Evolutionary conservation across 1,140 invertebrate genomes (phyloP).

Genomic region (Myzus persicae): DNA sequence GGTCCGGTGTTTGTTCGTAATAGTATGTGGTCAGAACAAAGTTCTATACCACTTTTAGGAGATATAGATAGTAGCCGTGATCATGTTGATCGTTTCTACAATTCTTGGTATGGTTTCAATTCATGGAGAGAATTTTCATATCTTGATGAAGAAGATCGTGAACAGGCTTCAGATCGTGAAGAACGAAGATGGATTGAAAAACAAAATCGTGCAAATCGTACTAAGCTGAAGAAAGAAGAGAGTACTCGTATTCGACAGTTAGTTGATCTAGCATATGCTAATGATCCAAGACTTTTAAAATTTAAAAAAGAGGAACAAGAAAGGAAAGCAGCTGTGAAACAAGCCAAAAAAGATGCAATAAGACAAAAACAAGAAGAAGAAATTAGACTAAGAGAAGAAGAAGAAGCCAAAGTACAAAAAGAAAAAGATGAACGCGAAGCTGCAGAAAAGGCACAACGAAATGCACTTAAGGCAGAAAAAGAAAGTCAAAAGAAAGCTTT

Average conservation of each 20-base stretch:
- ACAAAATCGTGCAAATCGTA: conserved; percentile 90
- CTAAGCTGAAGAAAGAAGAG: conserved; percentile 96
- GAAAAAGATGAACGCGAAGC: conserved; percentile 86
- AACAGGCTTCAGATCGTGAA: conserved; percentile 94
- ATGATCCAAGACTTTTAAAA: conserved; percentile 89
- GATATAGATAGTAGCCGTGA: conserved; percentile 74
- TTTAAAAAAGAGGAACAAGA: conserved; percentile 96
- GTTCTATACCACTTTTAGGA: conserved; percentile 86
- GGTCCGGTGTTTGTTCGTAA: conserved; percentile 85
- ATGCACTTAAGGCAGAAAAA: conserved; percentile 85
- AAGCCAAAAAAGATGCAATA: conserved; percentile 88
- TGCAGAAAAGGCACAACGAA: conserved; percentile 79
- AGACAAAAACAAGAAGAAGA: conserved; percentile 85
- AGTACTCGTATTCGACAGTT: conserved; percentile 86
- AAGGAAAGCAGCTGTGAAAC: conserved; percentile 85
- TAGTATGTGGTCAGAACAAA: conserved; percentile 89
- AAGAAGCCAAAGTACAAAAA: conserved; percentile 67
- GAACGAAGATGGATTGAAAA: conserved; percentile 98
- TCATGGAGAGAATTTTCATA: conserved; percentile 99
- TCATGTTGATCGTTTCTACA: conserved; percentile 85
- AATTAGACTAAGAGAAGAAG: conserved; percentile 63
- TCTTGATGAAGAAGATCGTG: conserved; percentile 97
- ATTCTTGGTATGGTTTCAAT: conserved; percentile 97
- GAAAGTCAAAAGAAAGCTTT: conserved; percentile 83
- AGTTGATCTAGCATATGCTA: conserved; percentile 92